A percentile compares a stretch with the other conserved stretches of the same genome.
Evolutionary conservation across 2,113 vertebrate genomes (phyloP).

Genomic region (Oreochromis tanganicae): DNA sequence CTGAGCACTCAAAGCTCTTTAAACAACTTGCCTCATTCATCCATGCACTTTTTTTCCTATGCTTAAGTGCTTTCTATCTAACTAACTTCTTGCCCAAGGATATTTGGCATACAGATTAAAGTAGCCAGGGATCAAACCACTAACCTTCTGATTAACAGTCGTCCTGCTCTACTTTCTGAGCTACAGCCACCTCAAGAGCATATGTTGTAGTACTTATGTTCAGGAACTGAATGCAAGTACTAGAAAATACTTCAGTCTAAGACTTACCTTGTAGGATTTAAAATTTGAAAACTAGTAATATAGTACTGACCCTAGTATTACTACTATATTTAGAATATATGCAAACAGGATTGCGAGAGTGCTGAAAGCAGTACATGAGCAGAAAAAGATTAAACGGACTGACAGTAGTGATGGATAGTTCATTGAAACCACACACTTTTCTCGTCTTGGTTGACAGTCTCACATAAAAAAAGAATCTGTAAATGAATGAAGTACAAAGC

Average conservation of each 20-base stretch:
- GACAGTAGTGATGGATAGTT: background rate
- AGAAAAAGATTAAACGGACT: background rate
- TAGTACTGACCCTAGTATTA: background rate
- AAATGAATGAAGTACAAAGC: background rate
- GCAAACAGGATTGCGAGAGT: background rate
- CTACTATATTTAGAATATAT: background rate
- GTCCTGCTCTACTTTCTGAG: background rate
- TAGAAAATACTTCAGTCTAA: background rate
- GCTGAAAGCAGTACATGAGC: background rate
- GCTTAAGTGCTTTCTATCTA: background rate
- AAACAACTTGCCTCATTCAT: background rate
- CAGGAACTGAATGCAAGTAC: background rate
- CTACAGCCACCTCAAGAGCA: background rate
- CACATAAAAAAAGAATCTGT: background rate
- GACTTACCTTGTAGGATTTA: background rate
- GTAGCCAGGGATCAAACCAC: background rate
- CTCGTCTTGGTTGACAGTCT: too few species aligned
- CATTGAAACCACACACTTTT: background rate
- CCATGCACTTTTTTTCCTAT: background rate
- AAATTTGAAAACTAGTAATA: background rate
- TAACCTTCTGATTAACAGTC: background rate
- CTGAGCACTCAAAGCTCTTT: background rate
- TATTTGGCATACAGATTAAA: background rate
- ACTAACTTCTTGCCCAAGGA: background rate
- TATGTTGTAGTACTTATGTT: background rate